These are phyloP conservation scores for Electrona antarctica DNA, from an alignment of 2,113 vertebrate species.

Conservation along the genomic window DNA sequence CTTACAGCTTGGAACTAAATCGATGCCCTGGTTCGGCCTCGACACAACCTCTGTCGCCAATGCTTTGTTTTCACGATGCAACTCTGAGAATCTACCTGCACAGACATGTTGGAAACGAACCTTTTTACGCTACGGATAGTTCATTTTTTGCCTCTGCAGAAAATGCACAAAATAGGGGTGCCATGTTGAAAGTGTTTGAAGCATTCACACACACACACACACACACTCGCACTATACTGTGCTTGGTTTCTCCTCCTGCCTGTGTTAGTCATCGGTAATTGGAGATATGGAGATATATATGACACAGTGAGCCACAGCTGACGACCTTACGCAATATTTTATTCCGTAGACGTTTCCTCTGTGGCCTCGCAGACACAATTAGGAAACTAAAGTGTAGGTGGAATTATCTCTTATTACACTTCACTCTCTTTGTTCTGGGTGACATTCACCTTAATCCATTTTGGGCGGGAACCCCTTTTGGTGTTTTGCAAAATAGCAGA, in stretches of 20 bases:
- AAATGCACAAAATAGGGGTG: too few relatives aligned
- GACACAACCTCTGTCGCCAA: too few relatives aligned
- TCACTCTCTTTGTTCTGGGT: not conserved
- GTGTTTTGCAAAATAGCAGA: too few relatives aligned
- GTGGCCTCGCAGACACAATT: constrained; percentile 14
- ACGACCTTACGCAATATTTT: constrained; percentile 9
- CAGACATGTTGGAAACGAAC: too few relatives aligned
- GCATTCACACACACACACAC: not conserved
- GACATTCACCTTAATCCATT: not conserved
- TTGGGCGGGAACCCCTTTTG: too few relatives aligned
- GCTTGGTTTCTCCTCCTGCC: not conserved
- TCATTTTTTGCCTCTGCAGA: too few relatives aligned
- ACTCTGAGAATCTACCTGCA: too few relatives aligned
- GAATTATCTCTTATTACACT: not conserved
- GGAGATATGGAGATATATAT: not conserved
- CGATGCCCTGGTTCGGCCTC: too few relatives aligned
- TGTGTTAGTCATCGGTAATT: constrained; percentile 8
- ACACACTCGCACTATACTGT: not conserved
- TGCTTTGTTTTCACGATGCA: too few relatives aligned
- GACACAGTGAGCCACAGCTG: not conserved
- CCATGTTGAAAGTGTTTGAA: too few relatives aligned
- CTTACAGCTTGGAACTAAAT: too few relatives aligned
- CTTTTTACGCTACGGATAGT: too few relatives aligned
- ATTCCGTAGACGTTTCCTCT: constrained; percentile 14
- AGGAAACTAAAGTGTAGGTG: not conserved